A percentile compares a stretch with the other conserved stretches of the same genome.
Conservation (phyloP, 1,140 invertebrate species). For the Drosophila triauraria region DNA sequence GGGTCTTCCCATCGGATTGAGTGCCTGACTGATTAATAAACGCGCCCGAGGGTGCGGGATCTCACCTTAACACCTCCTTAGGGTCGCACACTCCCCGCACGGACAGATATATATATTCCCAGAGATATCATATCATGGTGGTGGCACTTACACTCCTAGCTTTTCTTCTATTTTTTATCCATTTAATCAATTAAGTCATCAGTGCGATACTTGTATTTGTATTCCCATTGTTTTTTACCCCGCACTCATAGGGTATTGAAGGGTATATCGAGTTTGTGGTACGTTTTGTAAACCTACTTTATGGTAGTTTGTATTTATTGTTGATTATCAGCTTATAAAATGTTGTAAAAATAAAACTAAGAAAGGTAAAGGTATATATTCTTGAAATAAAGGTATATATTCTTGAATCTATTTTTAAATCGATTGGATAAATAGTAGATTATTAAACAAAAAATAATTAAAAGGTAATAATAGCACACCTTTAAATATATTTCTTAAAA, state of each 20-base stretch:
- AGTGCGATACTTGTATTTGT: conserved; percentile 56
- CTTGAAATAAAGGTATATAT: no score
- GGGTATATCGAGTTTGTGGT: not conserved
- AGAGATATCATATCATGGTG: conserved; percentile 33
- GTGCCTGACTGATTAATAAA: conserved; percentile 45
- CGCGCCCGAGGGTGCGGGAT: conserved; percentile 19
- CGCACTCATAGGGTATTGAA: fast-evolving
- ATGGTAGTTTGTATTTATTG: no score
- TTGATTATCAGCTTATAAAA: no score
- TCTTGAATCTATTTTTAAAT: no score
- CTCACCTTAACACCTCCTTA: conserved; percentile 60
- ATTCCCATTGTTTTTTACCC: conserved; percentile 38
- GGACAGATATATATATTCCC: conserved; percentile 39
- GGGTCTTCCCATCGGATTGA: conserved; percentile 38
- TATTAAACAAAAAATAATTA: no score
- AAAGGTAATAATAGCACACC: no score
- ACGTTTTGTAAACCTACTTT: not conserved
- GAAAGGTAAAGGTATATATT: no score
- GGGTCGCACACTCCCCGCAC: conserved; percentile 41
- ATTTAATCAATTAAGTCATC: conserved; percentile 69
- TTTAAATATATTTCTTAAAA: no score
- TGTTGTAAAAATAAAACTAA: no score
- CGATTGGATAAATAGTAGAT: no score
- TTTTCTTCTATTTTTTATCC: conserved; percentile 51
- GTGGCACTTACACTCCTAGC: conserved; percentile 41